phyloP scores from a whole-genome alignment of 2,113 vertebrate genomes.

The Dascyllus trimaculatus region DNA sequence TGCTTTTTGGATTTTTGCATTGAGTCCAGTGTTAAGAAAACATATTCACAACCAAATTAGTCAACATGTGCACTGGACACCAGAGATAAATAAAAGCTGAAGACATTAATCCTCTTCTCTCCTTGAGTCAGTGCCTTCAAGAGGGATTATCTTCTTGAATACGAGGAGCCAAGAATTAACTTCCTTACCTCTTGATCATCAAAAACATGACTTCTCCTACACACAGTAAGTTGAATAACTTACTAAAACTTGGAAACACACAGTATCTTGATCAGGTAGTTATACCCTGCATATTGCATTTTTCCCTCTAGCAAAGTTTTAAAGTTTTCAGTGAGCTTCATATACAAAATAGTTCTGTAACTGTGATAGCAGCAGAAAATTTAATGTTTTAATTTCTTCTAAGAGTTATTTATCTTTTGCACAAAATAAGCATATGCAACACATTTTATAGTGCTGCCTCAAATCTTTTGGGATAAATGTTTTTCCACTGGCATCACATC shows the following conservation, averaged over 20 bases:
- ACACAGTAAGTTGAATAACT: constrained; percentile 38
- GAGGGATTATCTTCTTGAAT: constrained; percentile 55
- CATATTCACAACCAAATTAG: constrained; percentile 48
- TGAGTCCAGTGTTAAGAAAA: constrained; percentile 70
- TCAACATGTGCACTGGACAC: constrained; percentile 48
- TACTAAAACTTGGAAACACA: constrained; percentile 59
- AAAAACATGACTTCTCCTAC: constrained; percentile 32
- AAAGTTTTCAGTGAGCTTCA: constrained; percentile 30
- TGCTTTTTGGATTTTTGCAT: constrained; percentile 77
- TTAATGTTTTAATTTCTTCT: constrained; percentile 19
- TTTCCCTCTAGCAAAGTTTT: constrained; percentile 40
- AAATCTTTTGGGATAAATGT: constrained; percentile 38
- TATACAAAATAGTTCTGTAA: constrained; percentile 65
- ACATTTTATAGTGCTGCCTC: constrained; percentile 34
- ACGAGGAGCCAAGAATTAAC: constrained; percentile 30
- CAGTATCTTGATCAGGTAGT: constrained; percentile 63
- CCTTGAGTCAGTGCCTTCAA: constrained; percentile 55
- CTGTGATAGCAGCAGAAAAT: constrained; percentile 65
- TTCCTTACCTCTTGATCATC: constrained; percentile 37
- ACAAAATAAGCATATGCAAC: constrained; percentile 53
- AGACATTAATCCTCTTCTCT: constrained; percentile 53
- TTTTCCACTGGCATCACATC: constrained; percentile 32
- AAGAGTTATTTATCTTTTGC: constrained; percentile 36
- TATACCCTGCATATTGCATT: constrained; percentile 69
- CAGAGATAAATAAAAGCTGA: constrained; percentile 61